Evolutionary conservation across 2,797 vertebrate genomes (phyloP).

Genomic region (Liparis tanakae): DNA sequence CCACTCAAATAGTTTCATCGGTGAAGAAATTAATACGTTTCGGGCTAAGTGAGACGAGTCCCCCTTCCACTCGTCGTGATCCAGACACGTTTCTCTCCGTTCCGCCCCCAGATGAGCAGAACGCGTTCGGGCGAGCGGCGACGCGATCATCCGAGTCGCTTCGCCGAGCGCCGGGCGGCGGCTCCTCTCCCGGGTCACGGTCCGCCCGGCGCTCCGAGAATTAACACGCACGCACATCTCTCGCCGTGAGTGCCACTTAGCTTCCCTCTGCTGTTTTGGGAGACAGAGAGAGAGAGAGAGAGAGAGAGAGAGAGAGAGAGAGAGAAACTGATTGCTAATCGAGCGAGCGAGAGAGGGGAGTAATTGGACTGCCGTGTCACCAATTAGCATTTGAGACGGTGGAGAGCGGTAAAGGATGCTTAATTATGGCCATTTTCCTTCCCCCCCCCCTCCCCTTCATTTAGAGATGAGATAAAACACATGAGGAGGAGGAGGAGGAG

Average conservation of each 20-base stretch:
- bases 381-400: conserved; percentile 77
- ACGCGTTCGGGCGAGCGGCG: not conserved
- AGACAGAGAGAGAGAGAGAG: conserved; percentile 6
- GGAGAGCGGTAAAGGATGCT: conserved; percentile 66
- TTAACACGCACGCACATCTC: not conserved
- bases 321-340: conserved; percentile 69
- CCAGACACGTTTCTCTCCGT: no score
- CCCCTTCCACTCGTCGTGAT: not conserved
- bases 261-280: conserved; percentile 35
- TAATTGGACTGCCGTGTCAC: conserved; percentile 81
- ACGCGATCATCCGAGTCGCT: not conserved
- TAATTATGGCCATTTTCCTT: conserved; percentile 71
- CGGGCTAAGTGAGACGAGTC: no score
- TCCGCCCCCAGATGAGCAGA: no score
- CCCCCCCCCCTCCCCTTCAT: conserved; percentile 38
- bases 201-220: not conserved
- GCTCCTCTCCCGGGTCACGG: no score
- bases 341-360: conserved; percentile 58
- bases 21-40: no score
- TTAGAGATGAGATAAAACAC: conserved; percentile 49
- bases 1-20: no score
- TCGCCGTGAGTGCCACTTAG: conserved; percentile 37
- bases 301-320: conserved; percentile 22
- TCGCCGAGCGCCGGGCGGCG: no score
- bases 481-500: conserved; percentile 3